These are phyloP conservation scores for Melanotaenia boesemani DNA, from an alignment of 2,797 vertebrate species.

Conservation along the genomic window DNA sequence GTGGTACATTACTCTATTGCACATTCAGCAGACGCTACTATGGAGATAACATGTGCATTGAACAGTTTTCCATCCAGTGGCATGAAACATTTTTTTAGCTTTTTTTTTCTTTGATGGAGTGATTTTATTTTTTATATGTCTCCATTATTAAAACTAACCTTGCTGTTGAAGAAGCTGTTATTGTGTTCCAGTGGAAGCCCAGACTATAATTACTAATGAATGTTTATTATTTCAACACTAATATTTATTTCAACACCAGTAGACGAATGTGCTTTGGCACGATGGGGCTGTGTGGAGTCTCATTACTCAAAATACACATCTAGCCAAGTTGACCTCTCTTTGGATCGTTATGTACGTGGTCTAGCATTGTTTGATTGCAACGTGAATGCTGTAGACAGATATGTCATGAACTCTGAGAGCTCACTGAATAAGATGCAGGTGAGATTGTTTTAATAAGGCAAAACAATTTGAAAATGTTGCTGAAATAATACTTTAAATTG, in stretches of 20 bases:
- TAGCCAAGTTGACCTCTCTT: neutral
- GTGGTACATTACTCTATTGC: neutral
- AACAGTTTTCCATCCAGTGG: neutral
- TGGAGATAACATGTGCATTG: neutral
- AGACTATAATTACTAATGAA: conserved; percentile 13
- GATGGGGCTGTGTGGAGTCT: neutral
- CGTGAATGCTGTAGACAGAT: neutral
- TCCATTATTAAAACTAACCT: conserved; percentile 1
- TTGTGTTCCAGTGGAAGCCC: conserved; percentile 8
- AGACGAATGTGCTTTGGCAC: conserved; percentile 4
- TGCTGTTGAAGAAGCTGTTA: conserved; percentile 5
- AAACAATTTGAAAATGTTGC: neutral
- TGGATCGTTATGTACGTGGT: neutral
- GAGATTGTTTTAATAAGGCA: neutral
- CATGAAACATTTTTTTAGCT: neutral
- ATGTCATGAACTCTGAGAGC: neutral
- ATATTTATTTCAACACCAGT: conserved; percentile 43
- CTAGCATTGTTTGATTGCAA: neutral
- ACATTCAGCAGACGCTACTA: neutral
- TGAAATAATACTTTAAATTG: neutral
- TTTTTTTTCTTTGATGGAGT: neutral
- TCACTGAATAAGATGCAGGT: neutral
- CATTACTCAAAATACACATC: neutral
- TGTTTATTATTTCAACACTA: conserved; percentile 43
- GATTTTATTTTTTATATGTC: neutral